Evolutionary conservation across 2,113 vertebrate genomes (phyloP).

Genomic region (Psilopsiagon aymara): DNA sequence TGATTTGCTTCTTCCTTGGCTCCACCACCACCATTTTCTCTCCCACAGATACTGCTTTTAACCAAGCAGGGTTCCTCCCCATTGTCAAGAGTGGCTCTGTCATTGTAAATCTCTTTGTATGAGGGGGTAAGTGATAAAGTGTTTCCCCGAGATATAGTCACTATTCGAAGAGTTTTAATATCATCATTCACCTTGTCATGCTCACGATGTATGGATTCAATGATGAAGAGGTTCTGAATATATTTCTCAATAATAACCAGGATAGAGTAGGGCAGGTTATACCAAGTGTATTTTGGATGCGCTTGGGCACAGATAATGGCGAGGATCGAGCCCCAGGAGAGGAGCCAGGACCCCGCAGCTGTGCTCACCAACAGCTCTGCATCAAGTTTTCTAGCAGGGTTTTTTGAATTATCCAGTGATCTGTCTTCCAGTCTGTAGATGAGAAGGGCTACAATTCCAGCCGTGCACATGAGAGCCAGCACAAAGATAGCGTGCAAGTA

Average conservation of each 20-base stretch:
- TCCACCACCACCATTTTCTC: neutral
- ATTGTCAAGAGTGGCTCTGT: conserved; percentile 50
- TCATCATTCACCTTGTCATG: conserved; percentile 68
- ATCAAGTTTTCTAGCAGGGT: conserved; percentile 90
- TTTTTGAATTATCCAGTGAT: conserved; percentile 84
- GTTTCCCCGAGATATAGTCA: conserved; percentile 77
- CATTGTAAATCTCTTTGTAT: conserved; percentile 79
- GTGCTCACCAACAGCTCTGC: conserved; percentile 88
- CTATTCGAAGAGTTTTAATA: conserved; percentile 76
- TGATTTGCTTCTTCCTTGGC: conserved; percentile 57
- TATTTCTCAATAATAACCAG: conserved; percentile 91
- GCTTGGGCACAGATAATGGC: conserved; percentile 79
- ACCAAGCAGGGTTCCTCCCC: conserved; percentile 12
- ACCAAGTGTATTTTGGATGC: conserved; percentile 85
- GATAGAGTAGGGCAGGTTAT: conserved; percentile 86
- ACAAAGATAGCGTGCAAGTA: conserved; percentile 86
- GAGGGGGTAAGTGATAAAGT: conserved; percentile 64
- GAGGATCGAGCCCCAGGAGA: conserved; percentile 95
- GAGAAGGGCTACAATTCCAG: conserved; percentile 80
- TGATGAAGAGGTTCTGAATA: conserved; percentile 93
- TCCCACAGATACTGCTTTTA: conserved; percentile 1
- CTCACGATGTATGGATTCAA: conserved; percentile 89
- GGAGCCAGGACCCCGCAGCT: conserved; percentile 91
- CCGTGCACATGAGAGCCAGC: conserved; percentile 85
- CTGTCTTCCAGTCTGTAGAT: conserved; percentile 84